Conservation (phyloP, 1,140 invertebrate species). For the Drosophila saltans region DNA sequence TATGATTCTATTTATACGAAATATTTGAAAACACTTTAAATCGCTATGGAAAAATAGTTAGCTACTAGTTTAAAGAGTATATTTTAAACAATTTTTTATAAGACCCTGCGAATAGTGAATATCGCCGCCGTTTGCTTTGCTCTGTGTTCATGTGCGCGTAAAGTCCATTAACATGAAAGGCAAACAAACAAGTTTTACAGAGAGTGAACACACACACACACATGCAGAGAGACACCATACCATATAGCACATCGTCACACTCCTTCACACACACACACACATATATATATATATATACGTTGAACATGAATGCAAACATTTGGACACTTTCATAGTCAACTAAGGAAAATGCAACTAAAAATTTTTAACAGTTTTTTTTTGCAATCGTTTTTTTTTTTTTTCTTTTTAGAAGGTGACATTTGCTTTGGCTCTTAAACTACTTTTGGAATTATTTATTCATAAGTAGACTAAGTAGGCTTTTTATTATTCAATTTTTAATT, state of each 20-base stretch:
- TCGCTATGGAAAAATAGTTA: not conserved
- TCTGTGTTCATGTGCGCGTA: slow-evolving; percentile 64
- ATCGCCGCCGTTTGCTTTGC: slow-evolving; percentile 26
- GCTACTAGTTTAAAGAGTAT: not conserved
- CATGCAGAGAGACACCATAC: not conserved
- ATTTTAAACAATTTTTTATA: slow-evolving; percentile 29
- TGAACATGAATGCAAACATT: slow-evolving; percentile 28
- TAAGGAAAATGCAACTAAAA: slow-evolving; percentile 5
- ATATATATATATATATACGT: not conserved
- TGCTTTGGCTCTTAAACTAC: not conserved
- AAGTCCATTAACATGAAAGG: slow-evolving; percentile 78
- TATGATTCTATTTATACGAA: no score
- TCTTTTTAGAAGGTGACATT: not conserved
- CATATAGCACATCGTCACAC: not conserved
- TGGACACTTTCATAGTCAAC: slow-evolving; percentile 75
- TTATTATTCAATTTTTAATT: no score
- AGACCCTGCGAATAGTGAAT: slow-evolving; percentile 28
- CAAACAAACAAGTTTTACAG: slow-evolving; percentile 64
- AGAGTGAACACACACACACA: slow-evolving; percentile 15
- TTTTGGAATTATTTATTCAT: no score
- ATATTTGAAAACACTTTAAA: no score
- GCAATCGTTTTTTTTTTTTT: not conserved
- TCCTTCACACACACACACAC: slow-evolving; percentile 18
- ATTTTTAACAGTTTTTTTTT: slow-evolving; percentile 1
- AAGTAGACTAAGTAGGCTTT: no score